Evolutionary conservation across 2,888 invertebrate species (phyloP).

Genomic region (Drosophila algonquin): DNA sequence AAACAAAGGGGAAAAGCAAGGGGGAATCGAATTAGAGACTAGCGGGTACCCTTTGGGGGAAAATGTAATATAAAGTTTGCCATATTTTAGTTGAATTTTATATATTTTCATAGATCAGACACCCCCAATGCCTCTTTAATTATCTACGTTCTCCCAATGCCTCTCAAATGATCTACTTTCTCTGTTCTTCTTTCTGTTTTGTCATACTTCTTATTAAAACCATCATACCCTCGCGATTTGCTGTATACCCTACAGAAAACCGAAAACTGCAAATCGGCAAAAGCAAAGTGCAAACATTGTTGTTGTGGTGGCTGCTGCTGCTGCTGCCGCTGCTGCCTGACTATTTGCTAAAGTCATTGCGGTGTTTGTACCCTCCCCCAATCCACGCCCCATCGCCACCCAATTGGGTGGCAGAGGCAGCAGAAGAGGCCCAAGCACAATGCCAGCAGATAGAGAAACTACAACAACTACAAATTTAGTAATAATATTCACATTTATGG

Average conservation of each 20-base stretch:
- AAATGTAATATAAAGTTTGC: too few species aligned
- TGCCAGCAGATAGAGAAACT: conserved; percentile 31
- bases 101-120: too few species aligned
- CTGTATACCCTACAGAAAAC: not conserved
- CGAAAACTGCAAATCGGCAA: conserved; percentile 74
- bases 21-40: not conserved
- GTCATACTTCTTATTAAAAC: not conserved
- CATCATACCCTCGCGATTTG: not conserved
- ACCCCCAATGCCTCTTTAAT: too few species aligned
- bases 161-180: not conserved
- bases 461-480: conserved; percentile 64
- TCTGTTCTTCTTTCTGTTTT: not conserved
- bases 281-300: conserved; percentile 79
- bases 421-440: conserved; percentile 32
- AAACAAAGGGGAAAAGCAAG: conserved; percentile 22
- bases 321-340: conserved; percentile 55
- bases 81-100: too few species aligned
- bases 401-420: conserved; percentile 48
- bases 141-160: too few species aligned
- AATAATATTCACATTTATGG: conserved; percentile 81
- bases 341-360: conserved; percentile 78
- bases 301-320: conserved; percentile 40
- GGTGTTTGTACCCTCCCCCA: conserved; percentile 54
- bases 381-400: conserved; percentile 25
- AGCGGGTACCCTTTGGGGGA: not conserved